Conservation (phyloP, 2,113 vertebrate genomes). For the Scomber scombrus region DNA sequence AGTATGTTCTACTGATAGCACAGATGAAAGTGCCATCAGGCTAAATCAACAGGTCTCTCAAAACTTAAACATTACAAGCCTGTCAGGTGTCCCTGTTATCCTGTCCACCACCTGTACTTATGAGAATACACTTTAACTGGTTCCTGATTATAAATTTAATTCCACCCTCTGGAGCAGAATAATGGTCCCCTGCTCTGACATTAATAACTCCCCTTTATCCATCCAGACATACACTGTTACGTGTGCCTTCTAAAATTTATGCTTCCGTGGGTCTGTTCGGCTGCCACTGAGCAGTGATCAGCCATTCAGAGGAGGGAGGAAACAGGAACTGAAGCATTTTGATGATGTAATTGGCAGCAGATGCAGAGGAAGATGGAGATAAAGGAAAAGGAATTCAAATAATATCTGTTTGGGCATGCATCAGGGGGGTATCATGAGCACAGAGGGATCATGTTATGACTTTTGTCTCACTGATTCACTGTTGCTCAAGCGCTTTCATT, state of each 20-base stretch:
- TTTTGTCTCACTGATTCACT: conserved; percentile 63
- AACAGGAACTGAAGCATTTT: conserved; percentile 71
- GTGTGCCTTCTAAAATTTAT: conserved; percentile 41
- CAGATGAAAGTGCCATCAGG: neutral
- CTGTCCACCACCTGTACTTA: neutral
- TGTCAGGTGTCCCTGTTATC: conserved; percentile 9
- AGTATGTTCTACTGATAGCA: too few relatives aligned
- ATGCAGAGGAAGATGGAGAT: conserved; percentile 77
- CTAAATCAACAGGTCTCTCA: neutral
- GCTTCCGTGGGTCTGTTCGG: conserved; percentile 41
- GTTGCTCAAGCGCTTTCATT: conserved; percentile 53
- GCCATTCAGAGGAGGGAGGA: conserved; percentile 61
- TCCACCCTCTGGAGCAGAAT: conserved; percentile 49
- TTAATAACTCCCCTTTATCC: conserved; percentile 55
- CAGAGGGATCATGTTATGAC: conserved; percentile 69
- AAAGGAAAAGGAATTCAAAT: conserved; percentile 82
- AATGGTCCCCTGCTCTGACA: conserved; percentile 42
- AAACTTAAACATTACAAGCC: too few relatives aligned
- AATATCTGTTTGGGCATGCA: conserved; percentile 80
- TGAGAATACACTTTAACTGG: conserved; percentile 17
- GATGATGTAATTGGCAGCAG: conserved; percentile 82
- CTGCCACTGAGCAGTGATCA: conserved; percentile 53
- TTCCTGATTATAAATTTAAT: conserved; percentile 45
- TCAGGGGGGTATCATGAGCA: conserved; percentile 57
- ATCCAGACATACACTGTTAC: conserved; percentile 25